Percentiles rank a stretch among this genome's conserved stretches.
These are phyloP conservation scores for Ptychodera flava DNA, from an alignment of 35 echinoderm and acorn worm species.

Conservation along the genomic window DNA sequence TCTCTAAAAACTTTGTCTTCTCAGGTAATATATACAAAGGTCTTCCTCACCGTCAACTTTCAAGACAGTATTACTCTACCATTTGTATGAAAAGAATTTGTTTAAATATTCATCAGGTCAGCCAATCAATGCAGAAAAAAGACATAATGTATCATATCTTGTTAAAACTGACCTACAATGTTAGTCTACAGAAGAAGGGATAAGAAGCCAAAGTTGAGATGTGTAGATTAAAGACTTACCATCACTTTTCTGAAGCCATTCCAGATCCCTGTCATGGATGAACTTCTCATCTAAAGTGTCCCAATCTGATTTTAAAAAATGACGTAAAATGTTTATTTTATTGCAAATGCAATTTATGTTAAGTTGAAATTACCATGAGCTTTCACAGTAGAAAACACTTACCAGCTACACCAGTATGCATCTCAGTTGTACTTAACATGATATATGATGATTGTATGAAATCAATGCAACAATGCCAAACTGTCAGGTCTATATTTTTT, in stretches of 20 bases:
- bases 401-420: background rate
- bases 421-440: background rate
- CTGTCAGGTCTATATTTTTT: no score
- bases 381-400: no score
- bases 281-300: conserved; percentile 53
- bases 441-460: background rate
- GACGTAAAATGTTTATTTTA: background rate
- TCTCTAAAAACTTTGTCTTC: no score
- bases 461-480: no score
- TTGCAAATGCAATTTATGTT: background rate
- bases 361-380: background rate
- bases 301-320: no score
- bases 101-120: no score
- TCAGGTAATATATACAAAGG: background rate
- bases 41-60: background rate
- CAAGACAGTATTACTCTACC: background rate
- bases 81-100: background rate
- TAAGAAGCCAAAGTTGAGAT: no score
- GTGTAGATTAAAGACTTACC: conserved; percentile 57
- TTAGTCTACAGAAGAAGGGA: no score
- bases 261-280: conserved; percentile 88
- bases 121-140: no score
- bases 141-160: no score
- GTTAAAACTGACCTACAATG: no score
- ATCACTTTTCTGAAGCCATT: conserved; percentile 70